Evolutionary conservation across 1,140 invertebrate genomes (phyloP), one percentile per base, ranked within the genome.

Genomic region (Oedothorax gibbosus): DNA sequence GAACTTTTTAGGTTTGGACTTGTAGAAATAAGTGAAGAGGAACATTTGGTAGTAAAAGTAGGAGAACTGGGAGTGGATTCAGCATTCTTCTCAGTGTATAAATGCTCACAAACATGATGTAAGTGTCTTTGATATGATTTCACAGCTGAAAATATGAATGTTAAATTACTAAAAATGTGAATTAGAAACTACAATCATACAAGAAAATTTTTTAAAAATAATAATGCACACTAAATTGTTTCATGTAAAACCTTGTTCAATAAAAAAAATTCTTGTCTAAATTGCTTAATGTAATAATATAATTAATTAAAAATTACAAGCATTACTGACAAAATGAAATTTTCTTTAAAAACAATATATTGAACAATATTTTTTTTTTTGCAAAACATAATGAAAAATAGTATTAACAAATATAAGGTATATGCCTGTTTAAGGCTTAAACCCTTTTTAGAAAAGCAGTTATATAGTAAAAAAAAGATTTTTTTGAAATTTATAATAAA

Each of bases 51-150:
- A 35, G n/a, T 18, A 54, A 53, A 60, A 35, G 79, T 78, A 18
- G 85, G 79, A 21, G 85, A 86, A n/a, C 56, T 86, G 5, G 79
- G 85, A 5, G 64, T 62, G 20, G 85, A 86, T 53, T 82, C 85
- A 18, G 18, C 20, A 66, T 68, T 18, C 0, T 7, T 50, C 12
- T 80, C 69, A 51, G 18, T 57, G 12, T 50, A 66, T 75, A 9
- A 57, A 71, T 15, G 54, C 57, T 81, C 76, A 35, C 73, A 78
- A 21, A 87, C 12, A 76, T 81, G 73, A 21, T 93, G 92, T 86
- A 91, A 90, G 88, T 93, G 93, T 86, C 93, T 93, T 87, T 94
- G 93, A 14, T 91, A 89, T 50, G 92, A 89, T 88, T 93, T 93
- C 81, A 92, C 90, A 89, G 90, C 92, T 92, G 86, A 71, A 69